Conservation (phyloP, 37 sponge, comb jelly and placozoan genomes). For the Chondrilla cf. caribensis region DNA sequence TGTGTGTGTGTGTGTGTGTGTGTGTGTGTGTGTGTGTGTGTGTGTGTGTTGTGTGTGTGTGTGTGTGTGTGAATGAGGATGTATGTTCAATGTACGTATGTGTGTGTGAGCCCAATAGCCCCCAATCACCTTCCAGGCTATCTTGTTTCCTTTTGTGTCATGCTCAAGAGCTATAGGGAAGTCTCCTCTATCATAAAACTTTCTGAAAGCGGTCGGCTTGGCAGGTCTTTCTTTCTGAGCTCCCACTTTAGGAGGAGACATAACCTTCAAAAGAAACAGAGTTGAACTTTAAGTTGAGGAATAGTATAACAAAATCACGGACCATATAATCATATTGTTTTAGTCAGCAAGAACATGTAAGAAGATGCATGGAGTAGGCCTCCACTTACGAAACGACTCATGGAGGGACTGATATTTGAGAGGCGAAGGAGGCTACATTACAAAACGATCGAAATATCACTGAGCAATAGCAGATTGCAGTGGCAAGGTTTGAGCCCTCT, state of each 20-base stretch:
- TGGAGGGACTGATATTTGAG: no score
- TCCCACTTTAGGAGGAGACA: conserved; percentile 83
- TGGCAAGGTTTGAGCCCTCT: no score
- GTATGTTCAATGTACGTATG: not conserved
- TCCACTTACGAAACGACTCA: no score
- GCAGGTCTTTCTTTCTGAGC: conserved; percentile 81
- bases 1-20: no score
- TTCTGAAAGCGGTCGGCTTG: conserved; percentile 86
- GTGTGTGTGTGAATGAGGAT: not conserved
- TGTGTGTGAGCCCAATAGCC: not conserved
- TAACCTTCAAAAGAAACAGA: conserved; percentile 41
- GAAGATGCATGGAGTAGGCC: no score
- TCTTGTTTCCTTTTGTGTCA: conserved; percentile 99
- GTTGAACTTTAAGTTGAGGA: no score
- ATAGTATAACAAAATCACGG: not conserved
- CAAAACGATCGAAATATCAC: no score
- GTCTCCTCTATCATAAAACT: conserved; percentile 98
- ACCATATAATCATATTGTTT: not conserved
- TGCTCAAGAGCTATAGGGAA: conserved; percentile 98
- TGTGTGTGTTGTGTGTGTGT: no score
- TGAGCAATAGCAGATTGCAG: no score
- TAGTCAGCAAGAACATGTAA: not conserved
- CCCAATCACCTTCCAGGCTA: conserved; percentile 99
- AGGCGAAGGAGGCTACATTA: not conserved
- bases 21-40: no score